Conservation (phyloP, 2,113 vertebrate genomes). For the Xenus cinereus region DNA sequence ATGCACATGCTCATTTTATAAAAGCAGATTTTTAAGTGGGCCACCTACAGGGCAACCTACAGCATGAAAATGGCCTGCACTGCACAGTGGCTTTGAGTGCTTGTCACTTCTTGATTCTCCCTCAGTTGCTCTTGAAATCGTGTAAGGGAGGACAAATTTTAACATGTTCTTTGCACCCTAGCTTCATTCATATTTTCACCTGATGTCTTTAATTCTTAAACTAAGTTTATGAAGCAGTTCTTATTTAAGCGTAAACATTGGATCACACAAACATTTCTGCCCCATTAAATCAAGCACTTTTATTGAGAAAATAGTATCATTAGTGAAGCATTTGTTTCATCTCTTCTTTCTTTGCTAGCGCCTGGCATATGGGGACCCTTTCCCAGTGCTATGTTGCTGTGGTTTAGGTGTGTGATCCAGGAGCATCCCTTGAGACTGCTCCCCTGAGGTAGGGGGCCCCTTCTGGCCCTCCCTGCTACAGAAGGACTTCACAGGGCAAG, state of each 20-base stretch:
- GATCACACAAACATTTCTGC: background rate
- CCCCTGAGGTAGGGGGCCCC: too few species aligned
- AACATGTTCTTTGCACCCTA: rapidly evolving
- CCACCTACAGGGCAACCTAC: background rate
- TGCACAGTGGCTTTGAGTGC: background rate
- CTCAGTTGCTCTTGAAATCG: rapidly evolving
- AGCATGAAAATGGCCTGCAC: background rate
- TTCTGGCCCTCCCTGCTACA: background rate
- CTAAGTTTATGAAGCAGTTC: background rate
- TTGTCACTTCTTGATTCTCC: background rate
- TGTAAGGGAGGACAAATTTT: background rate
- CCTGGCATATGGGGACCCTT: background rate
- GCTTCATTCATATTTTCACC: background rate
- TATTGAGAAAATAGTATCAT: background rate
- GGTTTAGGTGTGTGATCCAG: background rate
- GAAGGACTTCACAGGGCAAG: background rate
- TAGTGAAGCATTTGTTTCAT: background rate
- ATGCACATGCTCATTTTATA: rapidly evolving
- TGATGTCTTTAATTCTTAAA: background rate
- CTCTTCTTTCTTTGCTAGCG: background rate
- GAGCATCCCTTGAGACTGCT: background rate
- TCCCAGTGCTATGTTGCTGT: background rate
- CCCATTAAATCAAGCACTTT: background rate
- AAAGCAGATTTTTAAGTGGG: background rate
- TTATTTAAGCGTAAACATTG: background rate